These are phyloP conservation scores for Ormyrus rosae DNA, from an alignment of 2,888 invertebrate genomes.

Conservation along the genomic window DNA sequence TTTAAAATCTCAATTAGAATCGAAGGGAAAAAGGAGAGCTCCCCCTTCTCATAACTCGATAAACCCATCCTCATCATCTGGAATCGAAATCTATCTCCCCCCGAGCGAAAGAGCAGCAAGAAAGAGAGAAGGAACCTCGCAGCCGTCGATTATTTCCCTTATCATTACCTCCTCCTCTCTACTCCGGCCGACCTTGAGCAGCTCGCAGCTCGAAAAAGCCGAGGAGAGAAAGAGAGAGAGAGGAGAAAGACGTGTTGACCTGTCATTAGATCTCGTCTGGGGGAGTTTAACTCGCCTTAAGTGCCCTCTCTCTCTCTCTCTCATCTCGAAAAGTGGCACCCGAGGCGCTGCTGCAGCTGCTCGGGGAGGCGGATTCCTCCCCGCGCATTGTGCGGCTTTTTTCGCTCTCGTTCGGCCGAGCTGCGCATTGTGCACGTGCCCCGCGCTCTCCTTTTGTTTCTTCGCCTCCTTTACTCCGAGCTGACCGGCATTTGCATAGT, in stretches of 20 bases:
- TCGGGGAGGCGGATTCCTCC: too few species aligned
- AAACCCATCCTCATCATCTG: background rate
- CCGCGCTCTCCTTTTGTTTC: too few species aligned
- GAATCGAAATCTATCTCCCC: background rate
- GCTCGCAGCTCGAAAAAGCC: background rate
- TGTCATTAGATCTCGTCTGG: conserved; percentile 42
- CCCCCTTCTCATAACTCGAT: background rate
- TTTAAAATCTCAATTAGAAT: too few species aligned
- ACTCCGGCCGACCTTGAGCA: conserved; percentile 25
- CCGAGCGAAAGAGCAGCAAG: background rate
- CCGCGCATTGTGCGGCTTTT: too few species aligned
- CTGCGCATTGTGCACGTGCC: too few species aligned
- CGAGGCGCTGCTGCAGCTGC: conserved; percentile 21
- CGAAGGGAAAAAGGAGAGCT: too few species aligned
- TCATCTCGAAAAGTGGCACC: conserved; percentile 47
- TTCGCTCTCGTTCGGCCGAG: too few species aligned
- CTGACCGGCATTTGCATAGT: too few species aligned
- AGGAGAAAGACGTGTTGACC: conserved; percentile 35
- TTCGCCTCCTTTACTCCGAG: too few species aligned
- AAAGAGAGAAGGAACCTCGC: background rate
- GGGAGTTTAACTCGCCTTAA: conserved; percentile 47
- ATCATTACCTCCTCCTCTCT: background rate
- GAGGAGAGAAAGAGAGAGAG: conserved; percentile 12
- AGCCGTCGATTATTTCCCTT: conserved; percentile 10
- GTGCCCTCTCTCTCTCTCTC: conserved; percentile 10